Base-by-base conservation (phyloP, 2,888 invertebrate genomes). In the Campaea margaritaria region DNA sequence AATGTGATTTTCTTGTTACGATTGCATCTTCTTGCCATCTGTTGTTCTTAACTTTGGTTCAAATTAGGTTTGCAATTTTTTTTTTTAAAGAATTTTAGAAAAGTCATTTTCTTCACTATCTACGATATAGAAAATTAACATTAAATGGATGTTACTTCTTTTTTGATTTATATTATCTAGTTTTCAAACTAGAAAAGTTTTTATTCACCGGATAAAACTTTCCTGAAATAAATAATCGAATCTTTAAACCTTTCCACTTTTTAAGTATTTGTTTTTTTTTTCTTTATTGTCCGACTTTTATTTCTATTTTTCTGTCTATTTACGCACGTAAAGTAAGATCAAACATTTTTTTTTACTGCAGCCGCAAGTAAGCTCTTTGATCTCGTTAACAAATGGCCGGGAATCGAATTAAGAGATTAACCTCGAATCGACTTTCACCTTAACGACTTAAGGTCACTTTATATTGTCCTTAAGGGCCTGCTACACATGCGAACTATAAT, bases 1-100 rank as follows among this genome's bases (percentile, higher is more conserved):
- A 91, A 89, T 89, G 88, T 80, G 83, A 82, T 86, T 88, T 84
- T 75, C 82, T 83, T 85, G 86, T 85, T 85, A 81, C 87, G 87
- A 90, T 90, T 90, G 86, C 83, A 73, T 79, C 75, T 50, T 46
- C 38, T 45, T 11, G 42, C 21, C 31, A 58, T 46, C 14, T n/a
- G 28, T 28, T 39, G 9, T 42, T 36, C 28, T 44, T 8, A 51
- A 47, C 47, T 58, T 51, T 39, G 28, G 39, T 36, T n/a, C 12
- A 56, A 44, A 49, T 56, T 44, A 28, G 44, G 12, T 56, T 56
- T 42, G 11, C n/a, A n/a, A n/a, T n/a, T n/a, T n/a, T n/a, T n/a
- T n/a, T n/a, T n/a, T n/a, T n/a, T n/a, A n/a, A n/a, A n/a, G n/a
- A n/a, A n/a, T n/a, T 41, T n/a, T 3, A 2, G 36, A 36, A 36